Base-by-base conservation (phyloP, 2,888 invertebrate genomes). In the Drosophila conformis region DNA sequence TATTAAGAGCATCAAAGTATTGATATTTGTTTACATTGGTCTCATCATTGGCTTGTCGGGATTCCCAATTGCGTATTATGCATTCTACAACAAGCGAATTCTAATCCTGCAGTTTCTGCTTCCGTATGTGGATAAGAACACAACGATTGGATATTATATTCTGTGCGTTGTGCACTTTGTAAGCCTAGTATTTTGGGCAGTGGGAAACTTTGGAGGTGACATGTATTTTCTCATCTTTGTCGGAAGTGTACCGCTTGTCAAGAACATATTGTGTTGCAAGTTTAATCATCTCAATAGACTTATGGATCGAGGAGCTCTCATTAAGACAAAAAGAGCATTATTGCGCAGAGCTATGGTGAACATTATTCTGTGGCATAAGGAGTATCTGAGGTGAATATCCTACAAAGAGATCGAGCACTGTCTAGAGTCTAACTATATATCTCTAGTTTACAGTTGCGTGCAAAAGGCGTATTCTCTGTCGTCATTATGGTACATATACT, bases 171-270 rank as follows among this genome's bases (percentile, higher is more conserved):
- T 71, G 1, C 87, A 86, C 48, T 15, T 57, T 2, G 11, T 27
- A 0, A 56, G 69, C 18, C 18, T 87, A 0, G 0, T 2, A 8
- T 15, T 86, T 10, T 84, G 84, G 0, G 62, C 40, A 0, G 70
- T 86, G 54, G 83, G 86, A 1, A 87, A 87, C 33, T 84, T 73
- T 73, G 73, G 69, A 0, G 64, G 64, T 0, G 87, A 87, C 38
- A 69, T 80, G 78, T 82, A 72, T 48, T 40, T 82, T 27, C 68
- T 86, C 25, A 46, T 66, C 0, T 75, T 75, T 4, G 57, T 80
- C 2, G 38, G 57, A 15, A 74, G 78, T 48, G 64, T 81, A 11
- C 79, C 81, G 1, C 49, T 87, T 8, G 31, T 77, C 0, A 86
- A 79, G 51, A 76, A 87, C 49, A 73, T 87, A 31, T 51, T 87